Percentiles rank a stretch among this genome's conserved stretches.
These are phyloP conservation scores for Platorchestia sp. DNA, from an alignment of 1,140 invertebrate genomes.

Conservation along the genomic window DNA sequence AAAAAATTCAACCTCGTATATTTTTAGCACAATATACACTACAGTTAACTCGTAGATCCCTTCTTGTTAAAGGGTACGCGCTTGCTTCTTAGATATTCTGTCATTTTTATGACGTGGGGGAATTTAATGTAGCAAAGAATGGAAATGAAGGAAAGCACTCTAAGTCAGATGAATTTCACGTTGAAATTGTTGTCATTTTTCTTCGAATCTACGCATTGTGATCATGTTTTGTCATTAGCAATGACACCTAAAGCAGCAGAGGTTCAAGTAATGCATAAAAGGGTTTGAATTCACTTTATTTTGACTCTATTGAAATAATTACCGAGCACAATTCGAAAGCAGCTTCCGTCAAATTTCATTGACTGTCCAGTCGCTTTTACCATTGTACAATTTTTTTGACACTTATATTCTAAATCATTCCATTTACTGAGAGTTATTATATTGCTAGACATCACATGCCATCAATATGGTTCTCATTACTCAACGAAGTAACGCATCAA, in stretches of 20 bases:
- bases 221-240: background rate
- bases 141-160: too few relatives aligned
- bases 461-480: background rate
- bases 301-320: too few relatives aligned
- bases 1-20: too few relatives aligned
- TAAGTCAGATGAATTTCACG: too few relatives aligned
- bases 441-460: too few relatives aligned
- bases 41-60: too few relatives aligned
- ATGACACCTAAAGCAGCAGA: background rate
- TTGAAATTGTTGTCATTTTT: background rate
- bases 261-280: background rate
- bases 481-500: background rate
- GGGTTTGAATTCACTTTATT: too few relatives aligned
- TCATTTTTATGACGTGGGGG: background rate
- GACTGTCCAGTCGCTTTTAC: background rate
- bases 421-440: background rate
- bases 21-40: too few relatives aligned
- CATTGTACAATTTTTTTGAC: background rate
- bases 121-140: background rate
- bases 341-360: background rate
- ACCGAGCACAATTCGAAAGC: background rate
- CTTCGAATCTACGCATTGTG: background rate
- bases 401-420: too few relatives aligned
- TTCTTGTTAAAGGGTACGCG: background rate
- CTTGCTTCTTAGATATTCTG: background rate